These are phyloP conservation scores for Drosophila malerkotliana DNA, from an alignment of 1,140 invertebrate species.

Conservation along the genomic window DNA sequence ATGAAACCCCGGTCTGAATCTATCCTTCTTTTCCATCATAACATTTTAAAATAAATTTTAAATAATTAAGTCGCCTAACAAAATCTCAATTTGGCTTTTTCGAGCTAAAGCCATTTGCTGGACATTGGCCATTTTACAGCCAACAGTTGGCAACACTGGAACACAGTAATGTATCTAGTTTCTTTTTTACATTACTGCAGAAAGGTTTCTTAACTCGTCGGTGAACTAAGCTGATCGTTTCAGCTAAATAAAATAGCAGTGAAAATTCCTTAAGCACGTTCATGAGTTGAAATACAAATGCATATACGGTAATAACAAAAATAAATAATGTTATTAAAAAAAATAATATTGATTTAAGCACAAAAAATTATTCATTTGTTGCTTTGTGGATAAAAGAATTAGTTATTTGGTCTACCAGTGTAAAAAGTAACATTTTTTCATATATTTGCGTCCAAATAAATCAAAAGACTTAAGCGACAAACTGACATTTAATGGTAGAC, in stretches of 20 bases:
- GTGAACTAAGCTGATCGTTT: conserved; percentile 10
- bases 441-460: conserved; percentile 2
- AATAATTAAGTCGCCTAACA: too few relatives aligned
- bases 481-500: conserved; percentile 3
- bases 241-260: conserved; percentile 10
- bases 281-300: conserved; percentile 13
- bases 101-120: neutral
- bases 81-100: conserved; percentile 6
- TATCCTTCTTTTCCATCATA: too few relatives aligned
- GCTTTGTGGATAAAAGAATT: neutral
- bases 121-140: conserved; percentile 1
- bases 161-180: conserved; percentile 43
- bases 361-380: neutral
- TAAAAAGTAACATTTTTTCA: too few relatives aligned
- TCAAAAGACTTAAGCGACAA: conserved; percentile 37
- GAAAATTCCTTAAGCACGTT: conserved; percentile 7
- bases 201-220: conserved; percentile 32
- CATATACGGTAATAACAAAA: neutral
- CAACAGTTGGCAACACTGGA: conserved; percentile 25
- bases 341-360: neutral
- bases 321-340: neutral
- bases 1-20: too few relatives aligned
- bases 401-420: too few relatives aligned
- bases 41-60: too few relatives aligned
- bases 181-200: conserved; percentile 33